phyloP scores from a whole-genome alignment of 2,888 invertebrate species.

The Vesta saturnalis region DNA sequence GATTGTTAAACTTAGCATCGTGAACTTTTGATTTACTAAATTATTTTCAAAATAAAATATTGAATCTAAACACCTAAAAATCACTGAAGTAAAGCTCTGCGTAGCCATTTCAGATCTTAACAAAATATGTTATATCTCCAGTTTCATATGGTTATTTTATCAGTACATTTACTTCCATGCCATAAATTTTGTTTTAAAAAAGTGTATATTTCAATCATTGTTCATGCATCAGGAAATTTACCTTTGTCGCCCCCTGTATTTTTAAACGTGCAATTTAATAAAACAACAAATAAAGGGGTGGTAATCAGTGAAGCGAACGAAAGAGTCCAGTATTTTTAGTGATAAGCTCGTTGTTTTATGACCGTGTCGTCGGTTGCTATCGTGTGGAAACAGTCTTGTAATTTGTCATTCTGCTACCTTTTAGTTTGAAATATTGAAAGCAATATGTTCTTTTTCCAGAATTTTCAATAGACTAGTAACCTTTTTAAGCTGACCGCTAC shows the following conservation, averaged over 20 bases:
- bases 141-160: slow-evolving; percentile 5
- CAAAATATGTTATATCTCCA: too few relatives aligned
- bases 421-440: slow-evolving; percentile 15
- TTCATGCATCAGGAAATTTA: slow-evolving; percentile 3
- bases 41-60: too few relatives aligned
- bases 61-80: too few relatives aligned
- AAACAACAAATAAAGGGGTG: slow-evolving; percentile 39
- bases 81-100: too few relatives aligned
- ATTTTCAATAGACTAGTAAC: background rate
- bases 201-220: background rate
- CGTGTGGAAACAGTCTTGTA: slow-evolving; percentile 22
- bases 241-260: slow-evolving; percentile 8
- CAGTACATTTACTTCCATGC: slow-evolving; percentile 5
- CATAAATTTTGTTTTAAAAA: slow-evolving; percentile 5
- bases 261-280: slow-evolving; percentile 30
- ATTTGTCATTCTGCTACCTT: slow-evolving; percentile 20
- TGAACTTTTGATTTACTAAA: too few relatives aligned
- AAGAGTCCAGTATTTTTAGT: slow-evolving; percentile 38
- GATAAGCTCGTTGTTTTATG: slow-evolving; percentile 38
- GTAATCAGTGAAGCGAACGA: slow-evolving; percentile 27
- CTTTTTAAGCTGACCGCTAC: slow-evolving; percentile 6
- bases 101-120: too few relatives aligned
- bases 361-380: slow-evolving; percentile 32
- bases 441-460: slow-evolving; percentile 18
- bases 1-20: too few relatives aligned